Base-by-base conservation (phyloP, 2,888 invertebrate species). In the Trileptium ribeirensis region DNA sequence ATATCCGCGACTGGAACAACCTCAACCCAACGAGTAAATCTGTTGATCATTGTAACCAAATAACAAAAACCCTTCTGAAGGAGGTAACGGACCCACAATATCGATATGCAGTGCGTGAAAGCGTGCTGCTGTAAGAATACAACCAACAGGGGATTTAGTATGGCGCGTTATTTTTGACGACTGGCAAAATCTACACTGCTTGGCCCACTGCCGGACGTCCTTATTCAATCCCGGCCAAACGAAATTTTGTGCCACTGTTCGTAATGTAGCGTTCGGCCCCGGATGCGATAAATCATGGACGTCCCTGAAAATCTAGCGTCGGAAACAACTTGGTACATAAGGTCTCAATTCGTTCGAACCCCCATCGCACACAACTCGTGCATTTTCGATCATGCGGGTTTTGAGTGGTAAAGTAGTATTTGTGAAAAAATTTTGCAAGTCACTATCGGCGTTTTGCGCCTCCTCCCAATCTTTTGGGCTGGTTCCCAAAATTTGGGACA, bases 191-290 rank as follows among this genome's bases (percentile, higher is more conserved):
- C 8, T 3, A 75, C 77, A 75, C 33, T 36, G 29, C 37, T 39
- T 75, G 2, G 77, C 39, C 77, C 77, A 75, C 2, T 8, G 39
- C n/a, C n/a, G 24, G 2, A 36, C 39, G 36, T 75, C 77, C 39
- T n/a, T 34, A 38, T 38, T n/a, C 3, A 75, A 3, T 3, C 77
- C 77, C 39, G 77, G 77, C 77, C 77, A 75, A 38, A n/a, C n/a
- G n/a, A n/a, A n/a, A n/a, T n/a, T n/a, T n/a, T n/a, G n/a, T n/a
- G n/a, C n/a, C n/a, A n/a, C n/a, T n/a, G n/a, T n/a, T n/a, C n/a
- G n/a, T n/a, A n/a, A n/a, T n/a, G n/a, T n/a, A n/a, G n/a, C n/a
- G n/a, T n/a, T n/a, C n/a, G n/a, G n/a, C n/a, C n/a, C n/a, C n/a
- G n/a, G n/a, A n/a, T n/a, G n/a, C n/a, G n/a, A n/a, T n/a, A n/a